Base-by-base conservation (phyloP, 2,888 invertebrate genomes). In the Chironomus tentans region DNA sequence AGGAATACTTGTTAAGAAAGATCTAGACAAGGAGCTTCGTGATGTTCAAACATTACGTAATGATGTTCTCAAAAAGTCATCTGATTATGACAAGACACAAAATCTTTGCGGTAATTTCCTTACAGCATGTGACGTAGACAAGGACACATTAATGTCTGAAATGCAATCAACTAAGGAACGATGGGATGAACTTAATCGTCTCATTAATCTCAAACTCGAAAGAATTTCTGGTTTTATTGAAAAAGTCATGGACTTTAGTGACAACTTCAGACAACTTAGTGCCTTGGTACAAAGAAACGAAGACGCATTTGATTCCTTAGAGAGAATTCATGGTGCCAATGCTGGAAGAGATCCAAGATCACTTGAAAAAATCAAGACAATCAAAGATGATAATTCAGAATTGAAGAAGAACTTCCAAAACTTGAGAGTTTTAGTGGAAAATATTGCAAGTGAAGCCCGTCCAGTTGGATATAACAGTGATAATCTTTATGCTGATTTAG, bases 181-280 rank as follows among this genome's bases (percentile, higher is more conserved):
- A 79, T 97, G 97, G 97, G 95, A 97, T 81, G 89, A 89, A 80
- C 87, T 98, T 7, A 95, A 95, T 83, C 93, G 94, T 80, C 93
- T 91, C 87, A 79, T 83, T 10, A 80, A 82, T 77, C 79, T 81
- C 6, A 81, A 83, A 4, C 82, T 83, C 5, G 83, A 84, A 76
- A 83, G 82, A 78, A 81, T 84, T 76, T 97, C 97, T 83, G 92
- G 92, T 69, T 92, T 93, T 50, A 89, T 91, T 0, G 89, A 92
- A 76, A 90, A 92, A 79, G 85, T 97, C 76, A 89, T 91, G 76
- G 95, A 96, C 79, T 94, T 95, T 82, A 90, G 89, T 69, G 97
- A 97, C 81, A 91, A 91, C 77, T 85, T 94, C n/a, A 88, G 94
- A 56, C 95, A 93, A 76, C 87, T 96, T n/a, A 91, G 92, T 79